These are phyloP conservation scores for Leucophenga maculata DNA, from an alignment of 2,888 invertebrate species.

Conservation along the genomic window DNA sequence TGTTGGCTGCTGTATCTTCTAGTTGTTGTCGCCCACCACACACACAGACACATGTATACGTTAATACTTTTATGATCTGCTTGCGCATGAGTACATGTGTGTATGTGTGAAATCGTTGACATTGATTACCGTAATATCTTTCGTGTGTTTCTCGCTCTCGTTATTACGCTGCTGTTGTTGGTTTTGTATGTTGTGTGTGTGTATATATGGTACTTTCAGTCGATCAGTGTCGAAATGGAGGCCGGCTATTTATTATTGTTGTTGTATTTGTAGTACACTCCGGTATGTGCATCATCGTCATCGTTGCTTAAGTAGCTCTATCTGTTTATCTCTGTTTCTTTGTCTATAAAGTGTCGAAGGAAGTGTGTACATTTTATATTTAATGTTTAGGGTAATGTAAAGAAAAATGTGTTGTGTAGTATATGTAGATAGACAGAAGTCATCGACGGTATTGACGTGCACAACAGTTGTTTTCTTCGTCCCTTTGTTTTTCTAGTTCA, in stretches of 20 bases:
- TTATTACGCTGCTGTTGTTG: neutral
- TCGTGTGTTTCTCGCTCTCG: conserved; percentile 15
- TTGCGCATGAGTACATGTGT: conserved; percentile 56
- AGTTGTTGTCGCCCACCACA: no score
- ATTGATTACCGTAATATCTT: conserved; percentile 66
- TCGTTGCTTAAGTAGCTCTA: conserved; percentile 45
- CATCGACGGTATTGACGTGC: no score
- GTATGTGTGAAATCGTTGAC: conserved; percentile 65
- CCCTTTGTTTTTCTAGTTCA: conserved; percentile 47
- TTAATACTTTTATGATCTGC: conserved; percentile 18
- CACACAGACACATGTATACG: no score
- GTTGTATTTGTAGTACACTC: conserved; percentile 59
- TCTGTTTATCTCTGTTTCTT: no score
- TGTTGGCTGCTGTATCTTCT: no score
- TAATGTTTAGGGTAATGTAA: conserved; percentile 1
- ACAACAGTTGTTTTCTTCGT: conserved; percentile 34
- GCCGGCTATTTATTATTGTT: conserved; percentile 31
- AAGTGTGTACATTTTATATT: neutral
- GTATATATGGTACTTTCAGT: neutral
- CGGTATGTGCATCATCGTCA: conserved; percentile 49
- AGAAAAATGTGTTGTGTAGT: neutral
- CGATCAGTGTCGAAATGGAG: neutral
- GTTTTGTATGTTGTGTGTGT: neutral
- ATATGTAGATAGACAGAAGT: no score
- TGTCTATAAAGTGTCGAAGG: conserved; percentile 55